A percentile compares a stretch with the other conserved stretches of the same genome.
Evolutionary conservation across 2,113 vertebrate genomes (phyloP).

Genomic region (Saguinus midas): DNA sequence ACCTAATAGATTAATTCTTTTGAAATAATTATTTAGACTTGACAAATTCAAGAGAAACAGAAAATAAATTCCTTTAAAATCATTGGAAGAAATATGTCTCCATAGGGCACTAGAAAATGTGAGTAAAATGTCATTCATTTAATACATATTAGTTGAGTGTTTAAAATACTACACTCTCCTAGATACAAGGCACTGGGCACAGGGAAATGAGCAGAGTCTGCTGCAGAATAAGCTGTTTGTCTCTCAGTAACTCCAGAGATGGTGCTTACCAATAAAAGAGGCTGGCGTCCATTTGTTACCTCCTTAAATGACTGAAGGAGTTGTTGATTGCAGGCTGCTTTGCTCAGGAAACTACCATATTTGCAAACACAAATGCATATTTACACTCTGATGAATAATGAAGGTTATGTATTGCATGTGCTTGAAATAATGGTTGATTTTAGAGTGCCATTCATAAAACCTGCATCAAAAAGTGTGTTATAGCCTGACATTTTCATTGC

Average conservation of each 20-base stretch:
- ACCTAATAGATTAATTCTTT: neutral
- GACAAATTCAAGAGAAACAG: conserved; percentile 66
- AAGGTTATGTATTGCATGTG: conserved; percentile 86
- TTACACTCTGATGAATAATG: conserved; percentile 84
- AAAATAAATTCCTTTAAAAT: conserved; percentile 69
- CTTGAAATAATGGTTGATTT: conserved; percentile 86
- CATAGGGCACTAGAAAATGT: neutral
- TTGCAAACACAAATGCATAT: conserved; percentile 84
- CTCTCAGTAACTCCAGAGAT: conserved; percentile 74
- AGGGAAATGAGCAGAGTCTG: neutral
- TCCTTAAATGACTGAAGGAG: conserved; percentile 79
- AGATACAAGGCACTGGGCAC: neutral
- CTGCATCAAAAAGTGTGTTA: conserved; percentile 80
- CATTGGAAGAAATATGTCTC: conserved; percentile 62
- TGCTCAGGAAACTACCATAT: conserved; percentile 79
- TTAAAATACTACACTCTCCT: neutral
- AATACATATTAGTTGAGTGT: neutral
- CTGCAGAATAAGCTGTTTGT: conserved; percentile 59
- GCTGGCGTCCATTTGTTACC: conserved; percentile 76
- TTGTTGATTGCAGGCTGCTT: conserved; percentile 77
- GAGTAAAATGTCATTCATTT: neutral
- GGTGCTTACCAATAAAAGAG: conserved; percentile 75
- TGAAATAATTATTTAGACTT: neutral
- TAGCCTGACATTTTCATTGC: conserved; percentile 84
- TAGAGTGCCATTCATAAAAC: conserved; percentile 84